Evolutionary conservation across 2,797 vertebrate genomes (phyloP), one percentile per base, ranked within the genome.

Genomic region (Leptodactylus fallax): DNA sequence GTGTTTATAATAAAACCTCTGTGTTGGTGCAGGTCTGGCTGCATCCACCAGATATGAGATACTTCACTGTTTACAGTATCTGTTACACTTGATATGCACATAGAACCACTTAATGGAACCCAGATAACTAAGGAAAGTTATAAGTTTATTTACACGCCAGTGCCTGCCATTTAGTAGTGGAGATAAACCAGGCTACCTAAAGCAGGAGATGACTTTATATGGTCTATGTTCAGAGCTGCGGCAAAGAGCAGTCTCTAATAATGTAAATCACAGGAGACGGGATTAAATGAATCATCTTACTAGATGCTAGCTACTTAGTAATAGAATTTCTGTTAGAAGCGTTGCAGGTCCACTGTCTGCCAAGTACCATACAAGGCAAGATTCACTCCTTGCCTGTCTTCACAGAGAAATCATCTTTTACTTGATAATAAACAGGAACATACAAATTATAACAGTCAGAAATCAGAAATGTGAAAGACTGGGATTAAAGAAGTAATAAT

Each of bases 161-260:
- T 16, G 79, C n/a, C 84, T 83, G 85, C 72, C 84, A 78, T 85
- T 86, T 71, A 81, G 71, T 61, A 51, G 14, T 3, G n/a, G 88
- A 89, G 71, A 82, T 89, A 89, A 86, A 89, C 80, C 88, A 89
- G 84, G 72, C 79, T 86, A 89, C 88, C 87, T 86, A 86, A 58
- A 65, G 51, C 10, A 1, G 49, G 72, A 86, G 79, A 89, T 89
- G 84, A 89, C 88, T 86, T 89, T 89, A 86, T 89, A 89, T 86
- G 88, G 88, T 83, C 60, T 89, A 77, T n/a, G 23, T 83, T 72
- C 83, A 79, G 88, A 58, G 72, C 55, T 83, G 78, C 49, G 79
- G 81, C 87, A 87, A 87, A 79, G 74, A 65, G 25, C 81, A 77
- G 72, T 79, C 72, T 86, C 79, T 86, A 86, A 83, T 86, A 89